Evolutionary conservation across 64 coral and sea anemone species (phyloP).

Genomic region (Porites lutea): DNA sequence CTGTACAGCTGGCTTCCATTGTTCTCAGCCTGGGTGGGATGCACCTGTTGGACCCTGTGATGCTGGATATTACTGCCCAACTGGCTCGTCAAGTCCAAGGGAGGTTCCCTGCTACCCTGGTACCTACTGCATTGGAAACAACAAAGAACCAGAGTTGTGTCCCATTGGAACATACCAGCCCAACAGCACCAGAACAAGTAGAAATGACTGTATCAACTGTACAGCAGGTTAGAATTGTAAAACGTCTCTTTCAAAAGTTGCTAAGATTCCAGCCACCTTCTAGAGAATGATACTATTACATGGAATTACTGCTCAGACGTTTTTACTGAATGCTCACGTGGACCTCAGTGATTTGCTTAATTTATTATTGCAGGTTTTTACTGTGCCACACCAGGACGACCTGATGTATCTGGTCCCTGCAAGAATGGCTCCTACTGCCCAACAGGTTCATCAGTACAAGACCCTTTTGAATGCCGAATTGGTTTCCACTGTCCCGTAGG

Average conservation of each 20-base stretch:
- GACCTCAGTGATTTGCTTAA: not conserved
- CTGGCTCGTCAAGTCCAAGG: slow-evolving; percentile 64
- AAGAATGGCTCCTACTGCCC: slow-evolving; percentile 91
- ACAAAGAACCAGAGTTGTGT: slow-evolving; percentile 81
- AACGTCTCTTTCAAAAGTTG: not conserved
- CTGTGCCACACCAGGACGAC: slow-evolving; percentile 64
- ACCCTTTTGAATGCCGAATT: slow-evolving; percentile 69
- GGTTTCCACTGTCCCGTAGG: slow-evolving; percentile 92
- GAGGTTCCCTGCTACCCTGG: slow-evolving; percentile 77
- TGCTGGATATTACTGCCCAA: slow-evolving; percentile 91
- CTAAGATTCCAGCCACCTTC: not conserved
- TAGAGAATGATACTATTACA: too few relatives aligned
- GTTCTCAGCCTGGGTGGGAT: slow-evolving; percentile 65
- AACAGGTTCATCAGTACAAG: slow-evolving; percentile 56
- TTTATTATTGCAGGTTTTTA: slow-evolving; percentile 81
- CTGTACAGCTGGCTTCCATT: slow-evolving; percentile 92
- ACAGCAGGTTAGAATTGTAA: slow-evolving; percentile 66
- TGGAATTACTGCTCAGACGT: too few relatives aligned
- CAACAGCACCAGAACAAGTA: slow-evolving; percentile 41
- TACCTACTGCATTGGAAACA: slow-evolving; percentile 82
- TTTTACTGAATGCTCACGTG: too few relatives aligned
- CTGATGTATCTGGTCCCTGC: slow-evolving; percentile 78
- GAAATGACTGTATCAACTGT: slow-evolving; percentile 70
- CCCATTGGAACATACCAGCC: slow-evolving; percentile 83
- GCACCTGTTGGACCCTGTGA: slow-evolving; percentile 77